Conservation (phyloP, 1,140 invertebrate species). For the Camponotus vicinus region DNA sequence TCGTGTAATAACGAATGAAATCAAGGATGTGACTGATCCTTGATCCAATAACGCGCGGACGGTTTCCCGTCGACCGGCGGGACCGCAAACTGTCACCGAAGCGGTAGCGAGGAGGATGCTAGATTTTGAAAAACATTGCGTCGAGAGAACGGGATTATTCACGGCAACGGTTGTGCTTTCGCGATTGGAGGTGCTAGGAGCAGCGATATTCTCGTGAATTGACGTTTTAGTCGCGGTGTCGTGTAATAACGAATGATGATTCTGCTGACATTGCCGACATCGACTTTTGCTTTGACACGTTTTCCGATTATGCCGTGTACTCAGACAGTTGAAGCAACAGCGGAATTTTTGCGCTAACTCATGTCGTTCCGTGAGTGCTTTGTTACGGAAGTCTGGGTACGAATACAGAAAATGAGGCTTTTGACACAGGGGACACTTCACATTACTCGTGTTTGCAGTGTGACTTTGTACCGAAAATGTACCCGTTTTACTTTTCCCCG, state of each 20-base stretch:
- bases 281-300: background rate
- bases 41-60: too few relatives aligned
- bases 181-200: too few relatives aligned
- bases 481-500: background rate
- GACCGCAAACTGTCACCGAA: too few relatives aligned
- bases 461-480: background rate
- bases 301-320: background rate
- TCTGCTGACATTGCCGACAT: background rate
- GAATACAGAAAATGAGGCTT: background rate
- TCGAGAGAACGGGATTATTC: too few relatives aligned
- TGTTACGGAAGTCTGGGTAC: background rate
- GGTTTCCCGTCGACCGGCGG: too few relatives aligned
- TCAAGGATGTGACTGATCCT: too few relatives aligned
- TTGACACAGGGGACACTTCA: background rate
- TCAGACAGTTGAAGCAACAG: conserved; percentile 3
- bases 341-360: background rate
- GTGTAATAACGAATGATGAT: background rate
- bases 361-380: background rate
- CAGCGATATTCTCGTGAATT: too few relatives aligned
- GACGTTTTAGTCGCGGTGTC: background rate
- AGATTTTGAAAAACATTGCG: too few relatives aligned
- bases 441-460: background rate
- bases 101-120: too few relatives aligned
- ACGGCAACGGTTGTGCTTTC: too few relatives aligned
- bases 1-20: background rate